Base-by-base conservation (phyloP, 1,140 invertebrate genomes). In the Drosophila parvula region DNA sequence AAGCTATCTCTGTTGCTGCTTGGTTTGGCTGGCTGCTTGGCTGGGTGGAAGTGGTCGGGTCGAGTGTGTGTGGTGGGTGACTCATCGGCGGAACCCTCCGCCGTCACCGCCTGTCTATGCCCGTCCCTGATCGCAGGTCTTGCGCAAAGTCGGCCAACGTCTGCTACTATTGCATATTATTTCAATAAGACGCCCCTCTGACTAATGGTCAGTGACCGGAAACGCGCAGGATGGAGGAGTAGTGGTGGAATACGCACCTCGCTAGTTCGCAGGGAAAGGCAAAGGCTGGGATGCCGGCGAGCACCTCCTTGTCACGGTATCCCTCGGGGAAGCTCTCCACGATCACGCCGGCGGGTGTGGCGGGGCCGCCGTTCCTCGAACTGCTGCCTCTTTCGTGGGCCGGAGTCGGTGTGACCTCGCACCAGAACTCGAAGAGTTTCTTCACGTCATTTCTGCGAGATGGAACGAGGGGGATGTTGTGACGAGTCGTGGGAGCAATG, bases 341-440 rank as follows among this genome's bases (percentile, higher is more conserved):
- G 82, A 97, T 96, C 93, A 95, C 71, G 44, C 91, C 90, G 63
- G 77, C 69, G 30, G 80, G 76, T 95, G 69, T 95, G 92, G 79
- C 68, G 22, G 81, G 61, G 4, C 51, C 53, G 58, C 78, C 79
- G 41, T 68, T 69, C 4, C 80, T 56, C 6, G 55, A 51, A 36
- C 74, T 81, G n/a, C 56, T 79, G 38, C 81, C 71, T 11, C 85
- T 79, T 41, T 94, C 93, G 47, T 91, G 90, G 76, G 93, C 92
- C 18, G 94, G 77, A 30, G 79, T 94, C 53, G 94, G 93, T 34
- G 94, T 95, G 44, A 97, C 93, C 93, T 97, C 96, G 78, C 96
- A 96, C 92, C 97, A 97, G 92, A 96, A 96, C 92, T 97, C 96
- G 92, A 96, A 97, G 70, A 97, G 93, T 92, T 96, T 95, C 77